Conservation (phyloP, 2,888 invertebrate species). For the Hyalella azteca region DNA sequence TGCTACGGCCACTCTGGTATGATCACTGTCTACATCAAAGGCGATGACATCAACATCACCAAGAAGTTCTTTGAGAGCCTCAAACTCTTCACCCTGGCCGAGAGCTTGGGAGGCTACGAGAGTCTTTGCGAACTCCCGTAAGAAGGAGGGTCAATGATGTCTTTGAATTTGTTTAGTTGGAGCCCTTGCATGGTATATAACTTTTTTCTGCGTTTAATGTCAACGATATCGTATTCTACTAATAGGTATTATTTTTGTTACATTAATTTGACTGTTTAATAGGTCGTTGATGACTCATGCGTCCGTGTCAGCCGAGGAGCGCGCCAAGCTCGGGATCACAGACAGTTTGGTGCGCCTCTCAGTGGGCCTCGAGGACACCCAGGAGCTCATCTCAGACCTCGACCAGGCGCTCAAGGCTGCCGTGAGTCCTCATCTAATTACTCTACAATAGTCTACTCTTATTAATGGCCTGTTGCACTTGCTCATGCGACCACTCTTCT, state of each 20-base stretch:
- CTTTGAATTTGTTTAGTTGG: too few relatives aligned
- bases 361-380: conserved; percentile 85
- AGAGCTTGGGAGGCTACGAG: conserved; percentile 94
- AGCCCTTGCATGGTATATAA: too few relatives aligned
- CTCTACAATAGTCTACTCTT: neutral
- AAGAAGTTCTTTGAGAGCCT: conserved; percentile 74
- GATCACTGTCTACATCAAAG: conserved; percentile 85
- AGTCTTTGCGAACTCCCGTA: conserved; percentile 93
- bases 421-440: neutral
- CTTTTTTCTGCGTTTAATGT: too few relatives aligned
- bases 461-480: neutral
- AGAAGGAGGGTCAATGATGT: conserved; percentile 65
- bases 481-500: neutral
- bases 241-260: too few relatives aligned
- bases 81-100: conserved; percentile 85
- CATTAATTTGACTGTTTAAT: too few relatives aligned
- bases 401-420: conserved; percentile 73
- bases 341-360: conserved; percentile 86
- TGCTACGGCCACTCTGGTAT: conserved; percentile 89
- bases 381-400: conserved; percentile 84
- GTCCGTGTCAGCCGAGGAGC: conserved; percentile 78
- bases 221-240: too few relatives aligned
- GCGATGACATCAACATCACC: conserved; percentile 73
- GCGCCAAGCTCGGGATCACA: conserved; percentile 77
- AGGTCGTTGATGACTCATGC: conserved; percentile 87